Conservation (phyloP, 2,888 invertebrate species). For the Girardia tigrina region DNA sequence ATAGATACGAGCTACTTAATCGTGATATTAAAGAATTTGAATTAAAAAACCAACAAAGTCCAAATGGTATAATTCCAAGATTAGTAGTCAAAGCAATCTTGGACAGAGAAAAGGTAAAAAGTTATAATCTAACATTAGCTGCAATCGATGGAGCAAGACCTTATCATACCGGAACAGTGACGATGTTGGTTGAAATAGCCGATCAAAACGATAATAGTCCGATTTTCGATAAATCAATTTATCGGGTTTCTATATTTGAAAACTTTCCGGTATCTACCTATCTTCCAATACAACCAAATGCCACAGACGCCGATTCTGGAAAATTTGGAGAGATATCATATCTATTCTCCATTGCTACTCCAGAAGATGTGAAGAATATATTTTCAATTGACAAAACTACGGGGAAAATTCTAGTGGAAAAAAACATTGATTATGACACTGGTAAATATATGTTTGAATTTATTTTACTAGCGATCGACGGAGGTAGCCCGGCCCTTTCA, state of each 20-base stretch:
- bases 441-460: slow-evolving; percentile 27
- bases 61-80: slow-evolving; percentile 10
- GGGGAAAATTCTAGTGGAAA: slow-evolving; percentile 26
- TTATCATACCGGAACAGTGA: slow-evolving; percentile 26
- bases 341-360: slow-evolving; percentile 27
- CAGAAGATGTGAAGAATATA: slow-evolving; percentile 7
- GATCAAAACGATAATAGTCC: slow-evolving; percentile 32
- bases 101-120: slow-evolving; percentile 17
- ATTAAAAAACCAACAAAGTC: slow-evolving; percentile 24
- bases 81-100: slow-evolving; percentile 17
- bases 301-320: slow-evolving; percentile 26
- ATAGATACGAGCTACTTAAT: slow-evolving; percentile 9
- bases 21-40: not conserved
- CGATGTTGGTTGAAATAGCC: slow-evolving; percentile 9
- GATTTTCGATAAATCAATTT: slow-evolving; percentile 10
- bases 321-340: slow-evolving; percentile 14
- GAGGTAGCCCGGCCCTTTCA: slow-evolving; percentile 29
- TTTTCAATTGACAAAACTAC: slow-evolving; percentile 21
- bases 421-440: slow-evolving; percentile 21
- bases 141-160: slow-evolving; percentile 31
- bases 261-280: not conserved
- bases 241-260: slow-evolving; percentile 26
- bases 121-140: slow-evolving; percentile 29
- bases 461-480: slow-evolving; percentile 28
- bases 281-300: slow-evolving; percentile 9